Conservation (phyloP, 2,888 invertebrate species). For the Trisateles emortualis region DNA sequence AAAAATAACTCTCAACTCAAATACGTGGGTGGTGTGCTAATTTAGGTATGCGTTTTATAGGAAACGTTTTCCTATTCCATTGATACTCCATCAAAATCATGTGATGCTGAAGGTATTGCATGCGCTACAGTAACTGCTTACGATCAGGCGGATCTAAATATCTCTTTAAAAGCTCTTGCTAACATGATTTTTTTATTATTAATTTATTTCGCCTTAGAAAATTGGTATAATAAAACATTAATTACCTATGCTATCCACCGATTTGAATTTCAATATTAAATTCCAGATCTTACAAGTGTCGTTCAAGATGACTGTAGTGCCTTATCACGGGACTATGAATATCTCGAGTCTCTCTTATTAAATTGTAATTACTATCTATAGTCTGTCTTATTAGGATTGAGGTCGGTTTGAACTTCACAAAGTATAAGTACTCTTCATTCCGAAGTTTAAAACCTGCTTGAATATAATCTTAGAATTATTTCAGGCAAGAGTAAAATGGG, state of each 20-base stretch:
- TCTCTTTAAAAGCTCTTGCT: no score
- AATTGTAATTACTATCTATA: conserved; percentile 13
- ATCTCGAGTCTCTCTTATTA: conserved; percentile 17
- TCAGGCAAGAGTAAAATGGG: neutral
- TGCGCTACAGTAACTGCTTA: no score
- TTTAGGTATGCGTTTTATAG: no score
- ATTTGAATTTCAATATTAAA: conserved; percentile 16
- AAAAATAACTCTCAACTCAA: no score
- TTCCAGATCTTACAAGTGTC: conserved; percentile 1
- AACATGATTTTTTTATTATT: no score
- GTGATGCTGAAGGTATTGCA: no score
- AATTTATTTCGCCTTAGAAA: neutral
- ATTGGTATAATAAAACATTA: neutral
- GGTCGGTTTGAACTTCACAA: neutral
- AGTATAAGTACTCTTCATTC: neutral
- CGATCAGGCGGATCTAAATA: no score
- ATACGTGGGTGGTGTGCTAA: no score
- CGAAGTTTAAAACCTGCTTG: no score
- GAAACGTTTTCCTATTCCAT: no score
- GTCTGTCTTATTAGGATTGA: conserved; percentile 4
- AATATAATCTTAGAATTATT: neutral
- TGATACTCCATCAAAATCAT: no score
- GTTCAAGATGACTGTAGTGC: conserved; percentile 8
- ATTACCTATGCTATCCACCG: conserved; percentile 5
- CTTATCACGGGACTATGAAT: conserved; percentile 6